Evolutionary conservation across 2,888 invertebrate species (phyloP).

Genomic region (Drosophila bunnanda): DNA sequence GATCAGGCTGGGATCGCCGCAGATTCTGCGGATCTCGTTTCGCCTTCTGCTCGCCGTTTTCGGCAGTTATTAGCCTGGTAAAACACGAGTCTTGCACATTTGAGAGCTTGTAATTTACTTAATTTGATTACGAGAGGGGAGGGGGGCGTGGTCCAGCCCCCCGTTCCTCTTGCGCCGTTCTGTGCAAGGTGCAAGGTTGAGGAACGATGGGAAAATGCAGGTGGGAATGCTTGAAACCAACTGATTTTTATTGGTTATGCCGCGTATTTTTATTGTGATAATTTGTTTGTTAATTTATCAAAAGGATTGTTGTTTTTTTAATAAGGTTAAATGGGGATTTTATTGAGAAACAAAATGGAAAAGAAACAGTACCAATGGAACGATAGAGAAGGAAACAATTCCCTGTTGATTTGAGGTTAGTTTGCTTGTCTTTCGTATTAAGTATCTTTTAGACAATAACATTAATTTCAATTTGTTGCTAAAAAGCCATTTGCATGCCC

Average conservation of each 20-base stretch:
- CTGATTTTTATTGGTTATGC: not conserved
- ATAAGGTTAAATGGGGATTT: not conserved
- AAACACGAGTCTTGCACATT: constrained; percentile 81
- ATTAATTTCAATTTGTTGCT: constrained; percentile 17
- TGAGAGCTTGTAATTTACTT: constrained; percentile 80
- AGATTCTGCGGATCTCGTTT: constrained; percentile 28
- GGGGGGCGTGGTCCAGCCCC: constrained; percentile 16
- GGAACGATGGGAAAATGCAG: constrained; percentile 12
- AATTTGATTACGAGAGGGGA: constrained; percentile 72
- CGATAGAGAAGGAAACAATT: not conserved
- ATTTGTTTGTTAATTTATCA: not conserved
- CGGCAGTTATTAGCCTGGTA: constrained; percentile 75
- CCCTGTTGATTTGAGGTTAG: not conserved
- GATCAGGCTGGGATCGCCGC: constrained; percentile 32
- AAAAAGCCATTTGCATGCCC: not conserved
- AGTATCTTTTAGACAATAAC: not conserved
- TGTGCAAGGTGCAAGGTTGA: constrained; percentile 13
- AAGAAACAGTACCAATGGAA: no score
- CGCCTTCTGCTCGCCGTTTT: constrained; percentile 46
- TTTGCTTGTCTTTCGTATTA: no score
- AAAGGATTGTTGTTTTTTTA: not conserved
- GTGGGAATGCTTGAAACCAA: not conserved
- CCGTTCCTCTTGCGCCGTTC: not conserved
- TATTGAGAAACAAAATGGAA: no score
- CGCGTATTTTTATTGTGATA: not conserved